Percentiles rank a stretch among this genome's conserved stretches.
phyloP scores from a whole-genome alignment of 2,888 invertebrate species.

The Thymelicus lineola region DNA sequence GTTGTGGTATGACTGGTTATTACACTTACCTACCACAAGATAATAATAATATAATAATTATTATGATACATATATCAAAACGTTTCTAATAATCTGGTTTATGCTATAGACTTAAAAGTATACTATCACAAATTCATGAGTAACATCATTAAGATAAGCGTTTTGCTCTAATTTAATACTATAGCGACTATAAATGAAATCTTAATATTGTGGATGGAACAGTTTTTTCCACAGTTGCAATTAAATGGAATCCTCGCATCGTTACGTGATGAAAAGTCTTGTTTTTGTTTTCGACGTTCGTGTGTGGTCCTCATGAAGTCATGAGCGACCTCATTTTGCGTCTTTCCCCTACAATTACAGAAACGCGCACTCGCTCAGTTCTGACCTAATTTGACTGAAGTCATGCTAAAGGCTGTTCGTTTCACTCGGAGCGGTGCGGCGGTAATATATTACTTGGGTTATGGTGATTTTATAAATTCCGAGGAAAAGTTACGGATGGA shows the following conservation, averaged over 20 bases:
- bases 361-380: constrained; percentile 59
- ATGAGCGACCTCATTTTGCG: constrained; percentile 62
- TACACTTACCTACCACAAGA: not conserved
- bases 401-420: constrained; percentile 43
- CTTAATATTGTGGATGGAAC: constrained; percentile 4
- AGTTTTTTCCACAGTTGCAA: constrained; percentile 10
- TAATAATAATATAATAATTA: not conserved
- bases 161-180: constrained; percentile 15
- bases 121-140: not conserved
- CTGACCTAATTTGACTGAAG: constrained; percentile 65
- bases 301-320: constrained; percentile 46
- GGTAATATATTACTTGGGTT: constrained; percentile 19
- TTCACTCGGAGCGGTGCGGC: constrained; percentile 6
- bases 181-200: constrained; percentile 7
- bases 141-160: not conserved
- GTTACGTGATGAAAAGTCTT: constrained; percentile 37
- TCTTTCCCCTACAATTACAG: constrained; percentile 54
- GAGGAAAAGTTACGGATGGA: constrained; percentile 20
- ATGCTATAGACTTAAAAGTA: not conserved
- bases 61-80: not conserved
- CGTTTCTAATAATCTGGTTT: not conserved
- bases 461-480: constrained; percentile 12
- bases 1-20: too few species aligned
- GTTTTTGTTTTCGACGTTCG: constrained; percentile 52
- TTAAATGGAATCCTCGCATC: constrained; percentile 27